Evolutionary conservation across 2,888 invertebrate species (phyloP).

Genomic region (Dexiosoma caninum): DNA sequence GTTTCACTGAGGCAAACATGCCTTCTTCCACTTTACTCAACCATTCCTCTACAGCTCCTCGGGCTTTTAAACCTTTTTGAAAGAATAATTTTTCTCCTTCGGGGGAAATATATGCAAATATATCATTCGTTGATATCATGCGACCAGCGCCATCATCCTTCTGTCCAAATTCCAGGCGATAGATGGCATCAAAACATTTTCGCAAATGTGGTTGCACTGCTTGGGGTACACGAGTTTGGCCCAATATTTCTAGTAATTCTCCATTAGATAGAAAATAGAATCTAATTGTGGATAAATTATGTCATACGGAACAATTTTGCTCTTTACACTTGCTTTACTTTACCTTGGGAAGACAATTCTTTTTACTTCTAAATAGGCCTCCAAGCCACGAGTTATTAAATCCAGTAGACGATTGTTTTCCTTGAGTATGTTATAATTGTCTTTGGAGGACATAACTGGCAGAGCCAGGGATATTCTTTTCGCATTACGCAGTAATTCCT

Average conservation of each 20-base stretch:
- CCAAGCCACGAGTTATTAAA: conserved; percentile 92
- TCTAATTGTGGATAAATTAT: conserved; percentile 62
- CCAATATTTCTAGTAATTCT: conserved; percentile 91
- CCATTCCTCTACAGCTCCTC: conserved; percentile 96
- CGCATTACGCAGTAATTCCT: conserved; percentile 90
- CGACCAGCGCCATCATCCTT: conserved; percentile 80
- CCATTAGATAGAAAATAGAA: conserved; percentile 95
- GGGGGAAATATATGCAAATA: conserved; percentile 92
- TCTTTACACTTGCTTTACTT: neutral
- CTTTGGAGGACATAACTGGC: conserved; percentile 86
- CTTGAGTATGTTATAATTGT: conserved; percentile 83
- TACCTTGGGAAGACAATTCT: conserved; percentile 89
- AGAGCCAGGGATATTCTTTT: conserved; percentile 89
- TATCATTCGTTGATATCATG: conserved; percentile 85
- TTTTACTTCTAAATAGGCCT: conserved; percentile 93
- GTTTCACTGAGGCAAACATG: conserved; percentile 89
- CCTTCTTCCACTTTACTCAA: conserved; percentile 92
- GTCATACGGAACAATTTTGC: neutral
- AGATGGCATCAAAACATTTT: conserved; percentile 92
- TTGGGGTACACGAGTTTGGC: conserved; percentile 92
- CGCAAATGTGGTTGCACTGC: conserved; percentile 93
- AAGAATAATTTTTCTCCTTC: conserved; percentile 90
- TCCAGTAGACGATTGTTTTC: conserved; percentile 89
- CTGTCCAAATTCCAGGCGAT: conserved; percentile 86
- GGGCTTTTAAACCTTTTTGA: conserved; percentile 88